Base-by-base conservation (phyloP, 2,888 invertebrate genomes). In the Drosophila phalerata region DNA sequence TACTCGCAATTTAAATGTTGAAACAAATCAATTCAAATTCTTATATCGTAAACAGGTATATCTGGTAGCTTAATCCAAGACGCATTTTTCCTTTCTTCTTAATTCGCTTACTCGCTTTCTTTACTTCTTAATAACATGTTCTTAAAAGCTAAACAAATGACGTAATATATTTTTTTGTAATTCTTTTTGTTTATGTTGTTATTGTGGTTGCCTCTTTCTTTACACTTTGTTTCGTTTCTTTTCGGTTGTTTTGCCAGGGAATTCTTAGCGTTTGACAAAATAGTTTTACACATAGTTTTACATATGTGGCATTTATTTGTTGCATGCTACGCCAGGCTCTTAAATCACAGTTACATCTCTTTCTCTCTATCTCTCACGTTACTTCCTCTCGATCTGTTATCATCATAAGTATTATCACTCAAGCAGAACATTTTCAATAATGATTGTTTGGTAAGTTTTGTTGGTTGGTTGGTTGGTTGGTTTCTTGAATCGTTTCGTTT, bases 21-120 rank as follows among this genome's bases (percentile, higher is more conserved):
- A 70, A 75, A 66, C 66, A 79, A 75, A 69, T 71, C 71, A 80
- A 81, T 45, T 43, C 17, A 47, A 30, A 56, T 34, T 32, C 77
- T 71, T 89, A 88, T 82, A 64, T 75, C 69, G 67, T 90, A 89
- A 85, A 79, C 91, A 92, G 91, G 92, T 91, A 91, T 90, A 91
- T 90, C 91, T 89, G 90, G 92, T 91, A 91, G 91, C 91, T 88
- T 79, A 64, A 67, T 68, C 64, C 68, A 69, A 76, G 60, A 58
- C 67, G 62, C 43, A 73, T 60, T 73, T 40, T 6, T 43, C 4
- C 13, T 17, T 52, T 51, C 42, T 34, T 22, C 17, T 40, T 25
- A 38, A 15, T 32, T 53, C 22, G 72, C 64, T 69, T 56, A 30
- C 30, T 32, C 32, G 32, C 48, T 69, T 37, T 56, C 25, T 19